Conservation (phyloP, 2,797 vertebrate species). For the Sebastiscus albofasciatus region DNA sequence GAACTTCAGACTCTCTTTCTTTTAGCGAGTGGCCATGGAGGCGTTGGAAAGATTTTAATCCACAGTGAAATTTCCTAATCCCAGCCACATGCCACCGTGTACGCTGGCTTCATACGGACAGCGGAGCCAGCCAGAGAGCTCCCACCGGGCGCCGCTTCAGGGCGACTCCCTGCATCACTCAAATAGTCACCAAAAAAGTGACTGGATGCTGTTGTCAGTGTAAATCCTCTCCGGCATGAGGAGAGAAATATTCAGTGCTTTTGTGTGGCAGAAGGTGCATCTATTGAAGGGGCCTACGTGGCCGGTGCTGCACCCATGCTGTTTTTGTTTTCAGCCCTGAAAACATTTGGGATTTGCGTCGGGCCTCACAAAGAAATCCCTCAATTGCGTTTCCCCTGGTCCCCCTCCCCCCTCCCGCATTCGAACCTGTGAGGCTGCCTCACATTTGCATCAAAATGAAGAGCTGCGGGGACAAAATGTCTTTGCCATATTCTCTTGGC, state of each 20-base stretch:
- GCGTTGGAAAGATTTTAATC: constrained; percentile 79
- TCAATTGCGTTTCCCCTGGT: constrained; percentile 52
- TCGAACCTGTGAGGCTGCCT: constrained; percentile 52
- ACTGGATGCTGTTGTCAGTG: not conserved
- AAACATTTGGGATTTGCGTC: constrained; percentile 70
- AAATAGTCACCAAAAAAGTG: not conserved
- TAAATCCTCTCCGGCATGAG: not conserved
- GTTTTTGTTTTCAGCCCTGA: constrained; percentile 73
- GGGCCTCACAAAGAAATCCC: constrained; percentile 78
- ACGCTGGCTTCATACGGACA: constrained; percentile 67
- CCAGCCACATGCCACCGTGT: constrained; percentile 82
- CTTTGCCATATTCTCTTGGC: constrained; percentile 6
- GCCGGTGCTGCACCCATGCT: constrained; percentile 58
- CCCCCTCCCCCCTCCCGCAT: constrained; percentile 7
- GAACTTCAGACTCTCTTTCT: constrained; percentile 52
- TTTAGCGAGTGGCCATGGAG: constrained; percentile 59
- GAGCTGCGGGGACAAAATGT: constrained; percentile 35
- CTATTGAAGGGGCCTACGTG: constrained; percentile 56
- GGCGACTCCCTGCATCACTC: constrained; percentile 23
- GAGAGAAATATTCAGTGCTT: not conserved
- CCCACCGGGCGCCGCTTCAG: constrained; percentile 22
- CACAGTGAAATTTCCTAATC: constrained; percentile 86
- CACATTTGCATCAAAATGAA: constrained; percentile 78
- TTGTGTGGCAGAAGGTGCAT: constrained; percentile 54
- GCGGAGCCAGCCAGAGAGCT: constrained; percentile 50